Percentiles rank a stretch among this genome's conserved stretches.
Conservation (phyloP, 2,797 vertebrate species). For the Knipowitschia caucasica region DNA sequence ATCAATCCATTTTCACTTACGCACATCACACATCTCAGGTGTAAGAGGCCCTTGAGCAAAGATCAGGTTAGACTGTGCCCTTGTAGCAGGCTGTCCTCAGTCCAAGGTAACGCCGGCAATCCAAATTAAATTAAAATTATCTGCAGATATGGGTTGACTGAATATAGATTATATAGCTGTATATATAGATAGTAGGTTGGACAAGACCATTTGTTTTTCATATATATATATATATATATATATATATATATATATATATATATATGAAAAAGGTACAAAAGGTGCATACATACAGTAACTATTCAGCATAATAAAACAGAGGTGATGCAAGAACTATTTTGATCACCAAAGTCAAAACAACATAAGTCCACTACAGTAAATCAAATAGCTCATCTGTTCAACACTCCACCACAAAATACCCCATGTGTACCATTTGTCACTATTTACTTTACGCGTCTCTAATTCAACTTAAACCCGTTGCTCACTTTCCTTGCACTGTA, state of each 20-base stretch:
- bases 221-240: no score
- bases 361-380: constrained; percentile 48
- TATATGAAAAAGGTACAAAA: no score
- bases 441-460: not conserved
- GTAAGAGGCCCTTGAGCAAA: constrained; percentile 22
- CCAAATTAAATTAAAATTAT: constrained; percentile 26
- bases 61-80: constrained; percentile 44
- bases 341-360: constrained; percentile 49
- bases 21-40: constrained; percentile 14
- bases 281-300: no score
- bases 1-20: constrained; percentile 21
- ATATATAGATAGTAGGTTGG: constrained; percentile 21
- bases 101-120: constrained; percentile 55
- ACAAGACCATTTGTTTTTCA: constrained; percentile 15
- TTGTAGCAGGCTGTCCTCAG: constrained; percentile 51
- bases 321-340: constrained; percentile 57
- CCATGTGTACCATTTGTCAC: constrained; percentile 3
- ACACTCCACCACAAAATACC: constrained; percentile 37
- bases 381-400: constrained; percentile 51
- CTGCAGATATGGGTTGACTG: constrained; percentile 13
- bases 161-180: no score
- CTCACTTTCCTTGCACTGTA: constrained; percentile 47
- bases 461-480: constrained; percentile 45
- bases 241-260: no score
- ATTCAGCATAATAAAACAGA: constrained; percentile 59